Evolutionary conservation across 2,888 invertebrate genomes (phyloP).

Genomic region (Tribolium freemani): DNA sequence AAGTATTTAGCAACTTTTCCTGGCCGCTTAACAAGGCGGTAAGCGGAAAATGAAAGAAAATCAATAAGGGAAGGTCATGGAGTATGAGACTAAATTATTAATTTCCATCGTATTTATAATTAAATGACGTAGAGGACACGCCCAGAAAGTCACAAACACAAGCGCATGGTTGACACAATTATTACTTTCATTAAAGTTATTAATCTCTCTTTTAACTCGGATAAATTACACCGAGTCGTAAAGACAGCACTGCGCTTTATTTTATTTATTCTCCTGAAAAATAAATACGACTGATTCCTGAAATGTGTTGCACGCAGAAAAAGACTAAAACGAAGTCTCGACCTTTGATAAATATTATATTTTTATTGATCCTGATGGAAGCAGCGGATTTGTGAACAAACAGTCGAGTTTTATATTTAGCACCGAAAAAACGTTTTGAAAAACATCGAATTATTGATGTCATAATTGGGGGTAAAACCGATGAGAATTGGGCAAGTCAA

Average conservation of each 20-base stretch:
- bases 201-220: not conserved
- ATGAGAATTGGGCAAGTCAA: no score
- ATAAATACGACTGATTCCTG: conserved; percentile 2
- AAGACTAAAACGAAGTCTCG: conserved; percentile 2
- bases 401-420: not conserved
- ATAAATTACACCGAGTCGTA: conserved; percentile 6
- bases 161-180: conserved; percentile 7
- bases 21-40: conserved; percentile 33
- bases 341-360: conserved; percentile 33
- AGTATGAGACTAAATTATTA: conserved; percentile 35
- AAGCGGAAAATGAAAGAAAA: conserved; percentile 43
- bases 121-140: conserved; percentile 27
- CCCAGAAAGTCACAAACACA: conserved; percentile 11
- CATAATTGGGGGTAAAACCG: no score
- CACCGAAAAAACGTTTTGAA: not conserved
- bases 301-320: not conserved
- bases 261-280: not conserved
- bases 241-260: not conserved
- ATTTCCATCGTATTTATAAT: conserved; percentile 38
- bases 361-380: conserved; percentile 8
- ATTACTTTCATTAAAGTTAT: conserved; percentile 22
- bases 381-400: not conserved
- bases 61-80: conserved; percentile 40
- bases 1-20: conserved; percentile 41
- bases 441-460: not conserved